Base-by-base conservation (phyloP, 2,797 vertebrate genomes). In the Gymnothorax reevesii region DNA sequence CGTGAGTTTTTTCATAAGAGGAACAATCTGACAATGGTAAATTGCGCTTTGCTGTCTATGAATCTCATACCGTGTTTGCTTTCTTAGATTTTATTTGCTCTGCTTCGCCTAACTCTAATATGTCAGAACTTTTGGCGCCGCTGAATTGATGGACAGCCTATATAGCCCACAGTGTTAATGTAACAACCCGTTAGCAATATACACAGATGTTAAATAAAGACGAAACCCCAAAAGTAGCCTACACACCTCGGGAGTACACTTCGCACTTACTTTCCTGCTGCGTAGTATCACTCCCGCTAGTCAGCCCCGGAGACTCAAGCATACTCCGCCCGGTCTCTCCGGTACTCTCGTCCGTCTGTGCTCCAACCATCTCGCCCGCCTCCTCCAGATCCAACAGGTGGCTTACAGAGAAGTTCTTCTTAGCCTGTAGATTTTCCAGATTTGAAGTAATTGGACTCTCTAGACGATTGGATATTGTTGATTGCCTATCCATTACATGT, bases 371-470 rank as follows among this genome's bases (percentile, higher is more conserved):
- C 88, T 98, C 98, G 82, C 96, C 97, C 90, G 97, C 98, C 91
- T 99, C 98, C 89, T 99, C 98, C 94, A 99, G 97, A 92, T 99
- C 98, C 94, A 99, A 91, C 97, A 99, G 97, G 97, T 99, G 98
- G 95, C 98, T 99, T 89, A 99, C 98, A 10, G 98, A 98, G 96
- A 99, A 99, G 96, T 99, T 99, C 97, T 99, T 99, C 90, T 99
- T 99, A 90, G 96, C 97, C 92, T 99, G 98, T 93, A 98, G 95
- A 93, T 96, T 97, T 94, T 99, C 98, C 95, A 98, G 96, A 94
- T 95, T 96, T 86, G 96, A 95, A 83, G 95, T 94, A 92, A 96
- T 95, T 60, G 97, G 97, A 89, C 96, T 97, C 93, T 99, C 98
- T 96, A 99, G 95, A 92, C 98, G 97, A 95, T 95, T 96, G 87